Evolutionary conservation across 2,797 vertebrate genomes (phyloP).

Genomic region (Calcarius lapponicus): DNA sequence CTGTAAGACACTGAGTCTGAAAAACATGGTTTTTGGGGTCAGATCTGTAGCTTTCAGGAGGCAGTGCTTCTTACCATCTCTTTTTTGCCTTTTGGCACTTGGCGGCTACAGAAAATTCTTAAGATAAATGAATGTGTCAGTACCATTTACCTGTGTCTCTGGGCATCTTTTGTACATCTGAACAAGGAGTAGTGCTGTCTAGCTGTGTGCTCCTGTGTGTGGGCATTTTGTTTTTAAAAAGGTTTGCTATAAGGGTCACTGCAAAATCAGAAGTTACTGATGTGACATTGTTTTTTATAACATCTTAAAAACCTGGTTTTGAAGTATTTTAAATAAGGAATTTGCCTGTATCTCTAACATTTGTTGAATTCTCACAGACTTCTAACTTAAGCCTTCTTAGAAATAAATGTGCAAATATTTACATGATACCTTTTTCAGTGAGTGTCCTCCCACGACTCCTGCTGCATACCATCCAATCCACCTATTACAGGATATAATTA

Average conservation of each 20-base stretch:
- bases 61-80: background rate
- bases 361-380: background rate
- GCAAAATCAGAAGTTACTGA: background rate
- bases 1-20: background rate
- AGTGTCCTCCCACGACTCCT: background rate
- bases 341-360: background rate
- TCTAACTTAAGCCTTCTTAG: background rate
- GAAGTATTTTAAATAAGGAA: background rate
- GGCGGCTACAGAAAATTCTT: background rate
- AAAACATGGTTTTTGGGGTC: background rate
- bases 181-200: background rate
- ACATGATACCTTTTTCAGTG: background rate
- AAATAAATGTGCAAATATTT: constrained; percentile 27
- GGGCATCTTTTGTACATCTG: background rate
- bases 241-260: background rate
- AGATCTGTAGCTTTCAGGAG: background rate
- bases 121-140: background rate
- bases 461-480: background rate
- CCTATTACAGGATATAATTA: background rate
- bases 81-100: background rate
- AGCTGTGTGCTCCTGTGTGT: background rate
- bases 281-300: background rate
- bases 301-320: background rate
- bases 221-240: background rate
- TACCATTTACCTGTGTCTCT: background rate